phyloP scores from a whole-genome alignment of 1,140 invertebrate genomes.

The Tyrophagus putrescentiae region DNA sequence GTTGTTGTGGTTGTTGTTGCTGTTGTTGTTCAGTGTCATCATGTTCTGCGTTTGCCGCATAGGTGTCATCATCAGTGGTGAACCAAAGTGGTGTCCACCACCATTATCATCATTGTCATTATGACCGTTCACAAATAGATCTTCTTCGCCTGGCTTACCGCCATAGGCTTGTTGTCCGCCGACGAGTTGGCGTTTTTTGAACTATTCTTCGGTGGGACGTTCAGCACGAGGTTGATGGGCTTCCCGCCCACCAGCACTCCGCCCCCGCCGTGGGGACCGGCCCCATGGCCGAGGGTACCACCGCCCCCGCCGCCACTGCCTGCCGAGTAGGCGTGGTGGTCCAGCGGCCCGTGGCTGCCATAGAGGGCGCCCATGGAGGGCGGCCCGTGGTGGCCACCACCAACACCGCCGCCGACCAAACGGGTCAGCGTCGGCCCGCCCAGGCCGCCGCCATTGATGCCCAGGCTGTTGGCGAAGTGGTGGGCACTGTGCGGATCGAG shows the following conservation, averaged over 20 bases:
- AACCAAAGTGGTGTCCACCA: too few species aligned
- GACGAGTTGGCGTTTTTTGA: slow-evolving; percentile 31
- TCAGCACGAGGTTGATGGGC: slow-evolving; percentile 54
- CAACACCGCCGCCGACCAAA: slow-evolving; percentile 45
- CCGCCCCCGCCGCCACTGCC: slow-evolving; percentile 4
- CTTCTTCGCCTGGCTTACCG: slow-evolving; percentile 32
- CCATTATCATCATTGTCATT: too few species aligned
- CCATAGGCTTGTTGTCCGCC: slow-evolving; percentile 30
- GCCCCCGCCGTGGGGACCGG: slow-evolving; percentile 5
- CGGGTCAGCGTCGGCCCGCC: slow-evolving; percentile 17
- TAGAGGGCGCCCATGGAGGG: slow-evolving; percentile 34
- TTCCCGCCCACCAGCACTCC: slow-evolving; percentile 40
- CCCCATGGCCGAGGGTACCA: slow-evolving; percentile 1
- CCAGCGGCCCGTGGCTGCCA: slow-evolving; percentile 2
- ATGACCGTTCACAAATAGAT: slow-evolving; percentile 29
- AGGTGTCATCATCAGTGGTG: too few species aligned
- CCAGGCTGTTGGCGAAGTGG: neutral
- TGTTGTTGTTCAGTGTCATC: too few species aligned
- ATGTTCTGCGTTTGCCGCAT: too few species aligned
- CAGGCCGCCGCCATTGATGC: slow-evolving; percentile 8
- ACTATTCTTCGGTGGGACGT: slow-evolving; percentile 47
- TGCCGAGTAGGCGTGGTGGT: neutral
- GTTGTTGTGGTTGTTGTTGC: slow-evolving; percentile 1
- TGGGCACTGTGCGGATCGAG: slow-evolving; percentile 26
- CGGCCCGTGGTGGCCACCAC: slow-evolving; percentile 36